Base-by-base conservation (phyloP, 1,140 invertebrate species). In the Augochlora pura region DNA sequence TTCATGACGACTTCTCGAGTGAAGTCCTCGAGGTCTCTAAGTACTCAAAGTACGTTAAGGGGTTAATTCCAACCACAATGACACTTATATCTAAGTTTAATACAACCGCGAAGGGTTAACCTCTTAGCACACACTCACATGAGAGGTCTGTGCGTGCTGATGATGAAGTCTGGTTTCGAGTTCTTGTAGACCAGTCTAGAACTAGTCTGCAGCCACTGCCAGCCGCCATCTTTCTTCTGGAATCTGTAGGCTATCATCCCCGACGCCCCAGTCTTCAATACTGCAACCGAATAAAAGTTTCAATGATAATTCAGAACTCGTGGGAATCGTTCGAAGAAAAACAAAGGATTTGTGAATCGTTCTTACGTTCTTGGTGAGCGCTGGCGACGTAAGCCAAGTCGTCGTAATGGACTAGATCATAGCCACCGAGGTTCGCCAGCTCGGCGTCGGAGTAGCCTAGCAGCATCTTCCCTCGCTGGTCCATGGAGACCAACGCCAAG, bases 191-290 rank as follows among this genome's bases (percentile, higher is more conserved):
- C 98, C 65, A 99, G 95, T 87, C 98, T 94, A 8, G 98, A 99
- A 85, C 98, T 99, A 0, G 98, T 99, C 94, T 99, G 99, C 38
- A 99, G 93, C 98, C 98, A 99, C 92, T 99, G 97, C 98, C 98
- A 99, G 81, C 97, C 96, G 5, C 96, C 96, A 62, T 98, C 97
- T 92, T 99, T 99, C 63, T 97, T 98, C 92, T 98, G 96, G 90
- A 98, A 97, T 88, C 99, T 96, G 90, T 99, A 99, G 64, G 99
- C 98, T 87, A 99, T 99, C 96, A 99, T 97, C 8, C 98, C 98
- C 32, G 98, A 99, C 87, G 98, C 98, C 79, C 98, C 98, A 39
- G 98, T 99, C 94, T 99, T 99, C 74, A 99, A 94, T 85, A 99
- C 99, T 99, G 94, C 21, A 95, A 79, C 60, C 9, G 9, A 38